Base-by-base conservation (phyloP, 2,888 invertebrate genomes). In the Molanna angustata region DNA sequence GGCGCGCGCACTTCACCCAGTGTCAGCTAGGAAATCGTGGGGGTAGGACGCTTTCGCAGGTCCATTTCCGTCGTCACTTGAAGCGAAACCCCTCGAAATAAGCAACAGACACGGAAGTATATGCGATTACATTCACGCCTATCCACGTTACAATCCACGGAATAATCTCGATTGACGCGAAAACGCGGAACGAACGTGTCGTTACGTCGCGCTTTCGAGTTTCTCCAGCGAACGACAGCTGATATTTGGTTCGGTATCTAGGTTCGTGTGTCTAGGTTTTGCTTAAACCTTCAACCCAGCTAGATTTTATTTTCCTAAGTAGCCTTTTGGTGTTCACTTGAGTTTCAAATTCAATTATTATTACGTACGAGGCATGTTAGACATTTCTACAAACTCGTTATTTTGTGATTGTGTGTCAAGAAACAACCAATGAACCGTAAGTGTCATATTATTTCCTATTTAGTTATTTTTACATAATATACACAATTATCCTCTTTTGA, bases 1-100 rank as follows among this genome's bases (percentile, higher is more conserved):
- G 47, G 47, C 42, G 41, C 37, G 50, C 21, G 42, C 39, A 46
- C 49, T 61, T 58, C 60, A 60, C 61, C 61, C 64, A 64, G 63
- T 60, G 60, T 63, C 61, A 62, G 59, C 60, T 50, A 52, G 55
- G 47, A 54, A 54, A 43, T 47, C 27, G 50, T 49, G 35, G 54
- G 53, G 48, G 48, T 48, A 42, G 43, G 58, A 49, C 52, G 58
- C 56, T 54, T 54, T 57, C 49, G 49, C 43, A 52, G 22, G 32
- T 33, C 49, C 21, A 43, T 27, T 39, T 32, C 21, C 21, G 39
- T 40, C 43, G 19, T 21, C 35, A 43, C 32, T 33, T 41, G 42
- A 22, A 51, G 39, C 42, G 52, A 47, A 46, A 52, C 42, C 47
- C 52, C 22, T 20, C 47, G 41, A 43, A 51, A 51, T 39, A 51